Base-by-base conservation (phyloP, 2,888 invertebrate genomes). In the Trichopria drosophilae region DNA sequence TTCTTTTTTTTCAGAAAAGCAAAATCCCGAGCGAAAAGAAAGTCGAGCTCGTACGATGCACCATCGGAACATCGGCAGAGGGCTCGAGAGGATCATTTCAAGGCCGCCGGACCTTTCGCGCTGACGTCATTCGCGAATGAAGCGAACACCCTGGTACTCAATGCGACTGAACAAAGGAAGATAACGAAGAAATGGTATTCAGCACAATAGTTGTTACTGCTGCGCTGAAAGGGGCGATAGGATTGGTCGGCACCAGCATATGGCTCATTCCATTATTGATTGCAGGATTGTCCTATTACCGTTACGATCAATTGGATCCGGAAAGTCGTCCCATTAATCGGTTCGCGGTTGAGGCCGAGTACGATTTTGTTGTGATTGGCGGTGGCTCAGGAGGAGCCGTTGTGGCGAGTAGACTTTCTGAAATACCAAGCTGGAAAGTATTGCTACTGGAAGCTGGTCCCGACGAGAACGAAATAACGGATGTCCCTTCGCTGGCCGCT, bases 301-400 rank as follows among this genome's bases (percentile, higher is more conserved):
- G 87, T 60, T 92, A 92, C 72, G 88, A 87, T 69, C 82, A 83
- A 22, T 80, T 86, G 18, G 92, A 92, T 68, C 92, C 92, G 0
- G 92, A 92, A 74, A 84, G 88, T 3, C 83, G 82, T 39, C 84
- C 89, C 0, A 78, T 85, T 53, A 85, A 91, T 65, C 84, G 82
- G 56, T 82, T 84, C 52, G 84, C 83, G 19, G 77, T 87, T 10
- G 76, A 78, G 50, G 78, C 79, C n/a, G 89, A 90, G 67, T 92
- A 93, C 70, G 93, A 93, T 69, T 92, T 92, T 67, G 80, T 93
- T 19, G 81, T 92, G 2, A 80, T 93, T 4, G 93, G 93, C 3
- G 91, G 88, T 2, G 94, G 94, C 1, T 91, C 92, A 0, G 93
- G 93, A 0, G 93, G 93, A 0, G 91, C 93, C 0, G 93, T 93